Percentiles rank a stretch among this genome's conserved stretches.
Conservation (phyloP, 2,888 invertebrate species). For the Myopa tessellatipennis region DNA sequence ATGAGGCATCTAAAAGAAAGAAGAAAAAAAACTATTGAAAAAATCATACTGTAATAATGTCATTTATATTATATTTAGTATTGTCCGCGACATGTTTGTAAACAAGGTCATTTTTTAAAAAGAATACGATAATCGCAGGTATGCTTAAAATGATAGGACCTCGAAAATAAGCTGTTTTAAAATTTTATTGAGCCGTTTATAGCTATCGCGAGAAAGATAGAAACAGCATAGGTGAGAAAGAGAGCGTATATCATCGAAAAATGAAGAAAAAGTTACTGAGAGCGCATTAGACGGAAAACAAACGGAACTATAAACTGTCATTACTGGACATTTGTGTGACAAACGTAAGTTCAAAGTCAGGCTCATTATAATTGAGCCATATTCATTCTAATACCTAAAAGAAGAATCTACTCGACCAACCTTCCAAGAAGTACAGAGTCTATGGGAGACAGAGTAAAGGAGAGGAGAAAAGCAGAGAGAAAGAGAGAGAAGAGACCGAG, state of each 20-base stretch:
- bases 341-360: not conserved
- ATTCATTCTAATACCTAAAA: not conserved
- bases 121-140: not conserved
- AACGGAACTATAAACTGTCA: not conserved
- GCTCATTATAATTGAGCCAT: constrained; percentile 2
- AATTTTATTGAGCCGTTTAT: not conserved
- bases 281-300: not conserved
- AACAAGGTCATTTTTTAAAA: not conserved
- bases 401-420: no score
- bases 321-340: not conserved
- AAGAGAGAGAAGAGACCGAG: not conserved
- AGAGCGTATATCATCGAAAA: no score
- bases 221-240: not conserved
- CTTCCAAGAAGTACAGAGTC: not conserved
- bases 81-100: not conserved
- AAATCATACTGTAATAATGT: not conserved
- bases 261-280: not conserved
- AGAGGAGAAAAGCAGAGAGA: not conserved
- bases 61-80: constrained; percentile 1
- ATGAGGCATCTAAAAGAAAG: not conserved
- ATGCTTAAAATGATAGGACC: not conserved
- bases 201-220: not conserved
- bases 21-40: not conserved
- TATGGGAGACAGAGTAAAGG: not conserved
- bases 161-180: not conserved